Base-by-base conservation (phyloP, 2,888 invertebrate genomes). In the Ceriagrion tenellum region DNA sequence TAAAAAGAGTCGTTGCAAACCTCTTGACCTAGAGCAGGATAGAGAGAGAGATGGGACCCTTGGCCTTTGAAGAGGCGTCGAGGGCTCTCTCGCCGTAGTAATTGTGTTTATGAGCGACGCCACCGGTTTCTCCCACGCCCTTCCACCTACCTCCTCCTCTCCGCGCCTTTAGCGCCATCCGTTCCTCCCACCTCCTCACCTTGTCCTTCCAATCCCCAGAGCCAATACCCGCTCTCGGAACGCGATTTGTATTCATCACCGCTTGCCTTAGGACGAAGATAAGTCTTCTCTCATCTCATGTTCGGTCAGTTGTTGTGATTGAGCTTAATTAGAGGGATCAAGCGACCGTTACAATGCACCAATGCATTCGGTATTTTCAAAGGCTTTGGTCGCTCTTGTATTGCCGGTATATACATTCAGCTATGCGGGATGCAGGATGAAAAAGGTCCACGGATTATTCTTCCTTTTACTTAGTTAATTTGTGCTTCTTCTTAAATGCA, bases 71-170 rank as follows among this genome's bases (percentile, higher is more conserved):
- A 13, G 81, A 35, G 81, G 35, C 81, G 30, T 81, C 81, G 81
- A 81, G 30, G 81, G n/a, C 69, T 26, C 69, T 69, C 47, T 47
- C 69, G 69, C 69, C 47, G 47, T 47, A 10, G 81, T 81, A 81
- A 81, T 81, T 81, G 81, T 81, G 35, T 81, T 81, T 81, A 81
- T 35, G 81, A 35, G 26, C 81, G 81, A 16, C 59, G 47, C 47
- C 69, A 16, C 13, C 69, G 69, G 81, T 26, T 35, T 81, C 81
- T 81, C 81, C 81, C 81, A 81, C 81, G 81, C 81, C n/a, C 81
- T 47, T 47, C 47, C 30, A 26, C 81, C 81, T 35, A 81, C 81
- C 16, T 4, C 47, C 47, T 47, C 47, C 47, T 47, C 47, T 69
- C 20, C 20, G 59, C 59, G 4, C 69, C 81, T 35, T 30, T 16